Evolutionary conservation across 2,888 invertebrate species (phyloP), one percentile per base, ranked within the genome.

Genomic region (Tryphoninae sp.): DNA sequence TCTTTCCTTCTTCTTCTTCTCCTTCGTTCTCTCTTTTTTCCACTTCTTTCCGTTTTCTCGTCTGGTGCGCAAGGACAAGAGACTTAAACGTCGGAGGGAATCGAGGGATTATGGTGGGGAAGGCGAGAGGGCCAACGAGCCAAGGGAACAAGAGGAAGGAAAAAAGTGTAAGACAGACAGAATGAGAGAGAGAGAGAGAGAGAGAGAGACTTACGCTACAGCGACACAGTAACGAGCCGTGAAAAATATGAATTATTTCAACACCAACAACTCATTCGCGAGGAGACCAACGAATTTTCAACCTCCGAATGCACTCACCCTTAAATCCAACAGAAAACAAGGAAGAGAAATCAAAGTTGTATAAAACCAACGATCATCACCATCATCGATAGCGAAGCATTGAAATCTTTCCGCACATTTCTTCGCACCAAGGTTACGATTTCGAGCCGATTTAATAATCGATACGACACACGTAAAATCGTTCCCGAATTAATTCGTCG

Each of bases 61-160:
- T 59, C 65, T 26, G 45, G 74, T 72, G 71, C 79, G 81, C 83
- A 84, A 82, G 61, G 71, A 81, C 76, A 71, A 64, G 62, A 81
- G 77, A 67, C 74, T 69, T 71, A 76, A 55, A 69, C 59, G 72
- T 65, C 73, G 79, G 68, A 62, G 79, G 75, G 65, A 65, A 74
- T 55, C 26, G 13, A 6, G 40, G 72, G 9, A 49, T 51, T 68
- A 61, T 22, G 8, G 13, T 19, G 72, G 7, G 51, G 42, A 6
- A 49, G 64, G 42, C 83, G 62, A 64, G 19, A 62, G 45, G 61
- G 51, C 16, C 33, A 13, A 58, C 33, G 33, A 33, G 49, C 49
- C 62, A 58, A 65, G 62, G 55, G 71, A 71, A 68, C 73, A 22
- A 51, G 49, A 67, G 55, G 40, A 64, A 73, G 26, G 59, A 62